Evolutionary conservation across 2,113 vertebrate genomes (phyloP).

Genomic region (Platycercus adscitus): DNA sequence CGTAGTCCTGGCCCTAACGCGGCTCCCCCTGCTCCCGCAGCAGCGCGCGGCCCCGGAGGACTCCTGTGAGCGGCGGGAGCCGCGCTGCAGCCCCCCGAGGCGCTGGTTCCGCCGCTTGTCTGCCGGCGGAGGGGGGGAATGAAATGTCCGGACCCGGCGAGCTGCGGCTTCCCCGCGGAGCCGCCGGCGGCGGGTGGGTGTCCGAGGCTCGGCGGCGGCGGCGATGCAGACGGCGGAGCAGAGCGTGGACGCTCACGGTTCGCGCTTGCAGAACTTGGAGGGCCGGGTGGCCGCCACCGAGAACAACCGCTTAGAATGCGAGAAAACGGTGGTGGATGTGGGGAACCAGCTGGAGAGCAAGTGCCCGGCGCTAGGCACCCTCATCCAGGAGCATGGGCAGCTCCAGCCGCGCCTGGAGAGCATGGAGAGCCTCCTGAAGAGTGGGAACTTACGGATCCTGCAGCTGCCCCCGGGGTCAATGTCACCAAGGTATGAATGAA

Average conservation of each 20-base stretch:
- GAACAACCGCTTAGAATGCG: constrained; percentile 66
- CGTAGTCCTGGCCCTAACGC: not conserved
- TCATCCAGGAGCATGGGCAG: constrained; percentile 70
- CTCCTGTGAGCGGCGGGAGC: not conserved
- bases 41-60: not conserved
- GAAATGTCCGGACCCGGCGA: constrained; percentile 27
- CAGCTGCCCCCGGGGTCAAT: constrained; percentile 36
- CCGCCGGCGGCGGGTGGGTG: constrained; percentile 28
- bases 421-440: constrained; percentile 73
- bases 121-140: not conserved
- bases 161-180: constrained; percentile 34
- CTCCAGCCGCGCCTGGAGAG: constrained; percentile 72
- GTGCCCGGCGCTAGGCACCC: constrained; percentile 61
- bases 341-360: constrained; percentile 74
- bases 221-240: constrained; percentile 71
- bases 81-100: not conserved
- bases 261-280: constrained; percentile 69
- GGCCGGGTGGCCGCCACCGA: constrained; percentile 51
- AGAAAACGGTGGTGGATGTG: constrained; percentile 69
- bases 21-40: not conserved
- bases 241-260: constrained; percentile 71
- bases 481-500: constrained; percentile 43
- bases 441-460: constrained; percentile 66
- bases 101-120: not conserved
- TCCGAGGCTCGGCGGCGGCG: constrained; percentile 62